phyloP scores from a whole-genome alignment of 1,140 invertebrate species.

The Cyclina sinensis region DNA sequence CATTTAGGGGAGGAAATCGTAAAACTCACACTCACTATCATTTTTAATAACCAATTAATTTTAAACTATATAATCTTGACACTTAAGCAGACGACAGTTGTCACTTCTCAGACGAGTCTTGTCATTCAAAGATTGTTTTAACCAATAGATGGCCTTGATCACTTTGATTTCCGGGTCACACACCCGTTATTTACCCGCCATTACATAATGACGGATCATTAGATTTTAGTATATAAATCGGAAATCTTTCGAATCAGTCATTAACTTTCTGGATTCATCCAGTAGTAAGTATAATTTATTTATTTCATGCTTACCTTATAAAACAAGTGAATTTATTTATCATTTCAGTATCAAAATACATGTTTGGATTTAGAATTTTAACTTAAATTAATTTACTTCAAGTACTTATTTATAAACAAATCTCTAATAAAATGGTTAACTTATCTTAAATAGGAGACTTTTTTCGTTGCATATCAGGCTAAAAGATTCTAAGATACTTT shows the following conservation, averaged over 20 bases:
- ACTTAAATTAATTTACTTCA: too few species aligned
- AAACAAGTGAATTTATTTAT: too few species aligned
- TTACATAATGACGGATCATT: background rate
- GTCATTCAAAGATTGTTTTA: background rate
- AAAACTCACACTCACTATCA: background rate
- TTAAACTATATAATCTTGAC: constrained; percentile 15
- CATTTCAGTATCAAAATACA: too few species aligned
- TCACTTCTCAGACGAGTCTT: background rate
- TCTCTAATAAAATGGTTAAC: too few species aligned
- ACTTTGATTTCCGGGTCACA: constrained; percentile 20
- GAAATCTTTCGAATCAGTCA: background rate
- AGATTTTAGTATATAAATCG: background rate
- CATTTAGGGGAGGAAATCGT: too few species aligned
- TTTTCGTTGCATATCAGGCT: too few species aligned
- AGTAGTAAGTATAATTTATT: constrained; percentile 32
- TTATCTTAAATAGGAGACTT: too few species aligned
- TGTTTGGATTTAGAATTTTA: too few species aligned
- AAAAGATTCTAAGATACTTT: too few species aligned
- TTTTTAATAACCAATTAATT: background rate
- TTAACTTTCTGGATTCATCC: constrained; percentile 18
- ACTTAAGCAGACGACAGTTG: background rate
- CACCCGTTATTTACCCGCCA: background rate
- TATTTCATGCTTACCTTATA: too few species aligned
- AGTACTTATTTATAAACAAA: too few species aligned
- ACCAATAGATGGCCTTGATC: background rate